A percentile compares a stretch with the other conserved stretches of the same genome.
These are phyloP conservation scores for Polyodon spathula DNA, from an alignment of 2,113 vertebrate genomes.

Conservation along the genomic window DNA sequence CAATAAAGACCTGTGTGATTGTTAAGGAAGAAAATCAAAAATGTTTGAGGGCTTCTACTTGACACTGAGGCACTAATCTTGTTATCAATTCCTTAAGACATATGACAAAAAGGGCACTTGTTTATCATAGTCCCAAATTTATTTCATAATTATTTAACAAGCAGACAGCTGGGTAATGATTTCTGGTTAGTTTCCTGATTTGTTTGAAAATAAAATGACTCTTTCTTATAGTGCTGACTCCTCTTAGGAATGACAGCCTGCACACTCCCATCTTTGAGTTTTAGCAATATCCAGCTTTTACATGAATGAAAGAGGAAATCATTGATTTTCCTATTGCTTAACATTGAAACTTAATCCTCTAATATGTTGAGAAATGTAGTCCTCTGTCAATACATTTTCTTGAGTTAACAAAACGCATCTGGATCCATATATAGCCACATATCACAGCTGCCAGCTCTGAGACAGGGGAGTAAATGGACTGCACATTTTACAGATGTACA, in stretches of 20 bases:
- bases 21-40: constrained; percentile 8
- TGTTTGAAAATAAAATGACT: too few relatives aligned
- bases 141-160: too few relatives aligned
- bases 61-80: neutral
- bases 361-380: constrained; percentile 46
- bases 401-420: constrained; percentile 24
- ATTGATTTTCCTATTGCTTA: constrained; percentile 60
- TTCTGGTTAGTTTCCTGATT: too few relatives aligned
- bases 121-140: too few relatives aligned
- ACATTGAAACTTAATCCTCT: constrained; percentile 53
- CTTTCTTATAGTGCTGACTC: too few relatives aligned
- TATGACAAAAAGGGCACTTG: too few relatives aligned
- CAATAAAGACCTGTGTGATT: constrained; percentile 39
- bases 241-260: too few relatives aligned
- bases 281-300: constrained; percentile 43
- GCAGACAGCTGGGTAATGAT: too few relatives aligned
- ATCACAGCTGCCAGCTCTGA: neutral
- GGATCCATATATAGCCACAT: constrained; percentile 7
- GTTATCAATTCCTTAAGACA: neutral
- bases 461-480: constrained; percentile 7
- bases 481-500: constrained; percentile 1
- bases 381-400: constrained; percentile 44
- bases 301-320: constrained; percentile 55
- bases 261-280: constrained; percentile 18
- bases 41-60: constrained; percentile 19